phyloP scores from a whole-genome alignment of 2,113 vertebrate species.

The Cyprinodon variegatus region DNA sequence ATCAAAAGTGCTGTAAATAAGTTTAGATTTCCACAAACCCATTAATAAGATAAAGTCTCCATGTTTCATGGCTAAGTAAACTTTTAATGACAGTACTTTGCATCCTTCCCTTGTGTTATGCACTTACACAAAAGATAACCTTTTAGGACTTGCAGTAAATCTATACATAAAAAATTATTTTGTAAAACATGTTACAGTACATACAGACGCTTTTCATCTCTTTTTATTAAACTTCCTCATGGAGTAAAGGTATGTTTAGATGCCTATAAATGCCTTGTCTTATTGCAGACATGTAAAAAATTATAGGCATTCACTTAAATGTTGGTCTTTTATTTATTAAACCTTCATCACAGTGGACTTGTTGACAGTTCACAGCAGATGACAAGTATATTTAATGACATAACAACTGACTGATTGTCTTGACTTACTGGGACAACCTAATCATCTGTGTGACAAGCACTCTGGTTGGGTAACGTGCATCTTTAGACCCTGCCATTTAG shows the following conservation, averaged over 20 bases:
- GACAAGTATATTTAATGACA: not conserved
- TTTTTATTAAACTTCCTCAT: not conserved
- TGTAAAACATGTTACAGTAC: not conserved
- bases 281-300: not conserved
- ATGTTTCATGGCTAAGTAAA: not conserved
- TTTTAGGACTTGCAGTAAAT: not conserved
- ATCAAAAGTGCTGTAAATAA: too few relatives aligned
- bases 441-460: not conserved
- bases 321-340: not conserved
- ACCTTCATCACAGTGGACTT: not conserved
- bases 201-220: not conserved
- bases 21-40: not conserved
- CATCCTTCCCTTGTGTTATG: not conserved
- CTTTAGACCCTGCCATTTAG: not conserved
- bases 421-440: not conserved
- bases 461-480: not conserved
- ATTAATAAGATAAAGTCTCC: not conserved
- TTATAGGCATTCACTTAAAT: not conserved
- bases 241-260: conserved; percentile 1
- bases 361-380: not conserved
- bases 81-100: not conserved
- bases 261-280: not conserved
- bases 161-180: not conserved
- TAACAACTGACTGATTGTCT: not conserved
- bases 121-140: not conserved